Percentiles rank a stretch among this genome's conserved stretches.
Conservation (phyloP, 2,113 vertebrate genomes). For the Podarcis cretensis region DNA sequence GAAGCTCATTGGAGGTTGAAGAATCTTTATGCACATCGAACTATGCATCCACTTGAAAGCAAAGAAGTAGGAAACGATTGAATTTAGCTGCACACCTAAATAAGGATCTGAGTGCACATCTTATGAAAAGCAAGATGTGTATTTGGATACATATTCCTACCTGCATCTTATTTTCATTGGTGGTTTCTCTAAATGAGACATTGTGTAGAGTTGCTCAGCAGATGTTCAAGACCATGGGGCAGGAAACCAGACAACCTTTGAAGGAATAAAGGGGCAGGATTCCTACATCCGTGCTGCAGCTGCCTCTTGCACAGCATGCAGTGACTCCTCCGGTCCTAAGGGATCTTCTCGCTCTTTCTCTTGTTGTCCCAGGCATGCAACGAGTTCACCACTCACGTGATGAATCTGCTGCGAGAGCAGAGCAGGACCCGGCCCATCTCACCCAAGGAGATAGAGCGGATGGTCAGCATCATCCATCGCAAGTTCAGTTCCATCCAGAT, state of each 20-base stretch:
- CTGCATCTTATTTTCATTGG: background rate
- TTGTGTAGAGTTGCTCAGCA: background rate
- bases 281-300: background rate
- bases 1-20: background rate
- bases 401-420: conserved; percentile 98
- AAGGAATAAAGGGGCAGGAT: background rate
- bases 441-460: conserved; percentile 97
- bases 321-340: conserved; percentile 46
- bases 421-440: conserved; percentile 96
- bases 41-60: background rate
- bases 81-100: background rate
- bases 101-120: background rate
- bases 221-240: background rate
- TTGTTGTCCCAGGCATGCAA: conserved; percentile 88
- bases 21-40: background rate
- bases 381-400: conserved; percentile 98
- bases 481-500: conserved; percentile 99
- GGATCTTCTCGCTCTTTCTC: conserved; percentile 36
- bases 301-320: fast-evolving
- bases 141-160: background rate
- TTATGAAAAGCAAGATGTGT: background rate
- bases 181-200: background rate
- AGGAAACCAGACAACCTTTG: background rate
- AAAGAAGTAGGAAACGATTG: background rate
- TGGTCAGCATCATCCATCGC: conserved; percentile 99